Base-by-base conservation (phyloP, 2,888 invertebrate genomes). In the Hyppa rectilinea region DNA sequence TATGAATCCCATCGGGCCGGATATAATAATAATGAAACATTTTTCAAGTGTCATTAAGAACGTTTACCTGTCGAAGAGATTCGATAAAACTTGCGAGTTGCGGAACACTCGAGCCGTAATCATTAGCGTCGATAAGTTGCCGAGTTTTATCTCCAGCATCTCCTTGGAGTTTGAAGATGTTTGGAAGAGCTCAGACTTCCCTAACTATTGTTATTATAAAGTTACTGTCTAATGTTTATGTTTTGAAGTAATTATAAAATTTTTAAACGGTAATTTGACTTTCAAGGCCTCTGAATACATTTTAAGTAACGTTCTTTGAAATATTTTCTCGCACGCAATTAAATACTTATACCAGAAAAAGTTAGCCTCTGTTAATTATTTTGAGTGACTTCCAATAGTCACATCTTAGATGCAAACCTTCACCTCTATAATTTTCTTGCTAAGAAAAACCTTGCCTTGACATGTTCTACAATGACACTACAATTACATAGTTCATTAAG, bases 31-130 rank as follows among this genome's bases (percentile, higher is more conserved):
- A 62, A 58, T 45, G 17, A 55, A 78, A 77, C 59, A 72, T 78
- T 78, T 66, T 78, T 72, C 60, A 81, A 81, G 62, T 78, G n/a
- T 78, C 78, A 72, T 79, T 78, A 79, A 45, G 49, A 56, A n/a
- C 82, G 60, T 52, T 78, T 79, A 79, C 82, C 78, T 78, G 61
- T 56, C 72, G 71, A 81, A 70, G 55, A 55, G 60, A 36, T 26
- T 53, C 52, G 59, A 58, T 55, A 43, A 58, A 76, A 67, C 49
- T 81, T 55, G 36, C 23, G 59, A 61, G 47, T 43, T 40, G 67
- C 34, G 38, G 78, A 66, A 43, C 50, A 36, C 55, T 72, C 50
- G 47, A 29, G 47, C 53, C 78, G 62, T 67, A 78, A 79, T 76
- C 67, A 79, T 81, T 81, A 81, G 58, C 64, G 61, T 20, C 58